Evolutionary conservation across 2,113 vertebrate species (phyloP).

Genomic region (Gobiocypris rarus): DNA sequence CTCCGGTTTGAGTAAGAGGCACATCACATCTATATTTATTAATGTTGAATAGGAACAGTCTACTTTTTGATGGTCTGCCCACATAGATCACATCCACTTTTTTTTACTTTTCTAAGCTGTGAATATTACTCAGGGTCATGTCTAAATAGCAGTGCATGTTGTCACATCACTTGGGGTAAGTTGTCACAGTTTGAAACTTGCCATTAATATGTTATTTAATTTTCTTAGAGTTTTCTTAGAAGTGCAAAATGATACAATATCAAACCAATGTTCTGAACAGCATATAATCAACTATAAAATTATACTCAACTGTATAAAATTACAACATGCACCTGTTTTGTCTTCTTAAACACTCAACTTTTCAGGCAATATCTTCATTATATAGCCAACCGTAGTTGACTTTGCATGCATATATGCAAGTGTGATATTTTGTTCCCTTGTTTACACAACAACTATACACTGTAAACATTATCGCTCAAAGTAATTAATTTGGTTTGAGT

Average conservation of each 20-base stretch:
- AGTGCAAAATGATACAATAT: not conserved
- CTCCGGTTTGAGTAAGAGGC: not conserved
- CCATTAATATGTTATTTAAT: not conserved
- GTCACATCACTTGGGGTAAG: not conserved
- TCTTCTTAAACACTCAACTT: not conserved
- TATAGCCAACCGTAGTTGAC: not conserved
- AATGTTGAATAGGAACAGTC: constrained; percentile 24
- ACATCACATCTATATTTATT: not conserved
- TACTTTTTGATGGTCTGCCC: constrained; percentile 15
- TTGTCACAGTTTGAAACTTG: not conserved
- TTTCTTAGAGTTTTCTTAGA: not conserved
- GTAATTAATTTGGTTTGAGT: too few relatives aligned
- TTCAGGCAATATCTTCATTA: not conserved
- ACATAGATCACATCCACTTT: constrained; percentile 16
- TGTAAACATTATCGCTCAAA: too few relatives aligned
- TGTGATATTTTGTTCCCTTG: not conserved
- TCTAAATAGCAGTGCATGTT: not conserved
- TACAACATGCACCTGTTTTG: not conserved
- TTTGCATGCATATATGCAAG: not conserved
- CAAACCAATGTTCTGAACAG: not conserved
- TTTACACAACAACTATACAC: not conserved
- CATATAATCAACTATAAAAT: not conserved
- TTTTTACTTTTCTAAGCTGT: constrained; percentile 4
- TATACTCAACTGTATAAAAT: not conserved
- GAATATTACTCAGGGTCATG: not conserved